phyloP scores from a whole-genome alignment of 2,113 vertebrate genomes.

The Myanophis thanlyinensis region DNA sequence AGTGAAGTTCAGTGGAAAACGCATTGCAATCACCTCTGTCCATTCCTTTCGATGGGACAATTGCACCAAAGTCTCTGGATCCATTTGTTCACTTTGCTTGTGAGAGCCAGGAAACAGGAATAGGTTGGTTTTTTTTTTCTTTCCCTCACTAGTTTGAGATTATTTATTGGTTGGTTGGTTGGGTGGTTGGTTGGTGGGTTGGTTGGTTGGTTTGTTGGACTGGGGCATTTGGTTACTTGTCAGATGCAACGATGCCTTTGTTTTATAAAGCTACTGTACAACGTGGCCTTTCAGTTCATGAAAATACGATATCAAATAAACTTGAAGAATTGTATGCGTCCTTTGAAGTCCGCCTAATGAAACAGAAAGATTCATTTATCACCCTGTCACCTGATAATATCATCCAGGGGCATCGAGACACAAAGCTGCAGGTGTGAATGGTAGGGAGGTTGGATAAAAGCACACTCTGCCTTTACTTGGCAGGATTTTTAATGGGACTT shows the following conservation, averaged over 20 bases:
- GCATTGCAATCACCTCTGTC: background rate
- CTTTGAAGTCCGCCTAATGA: slow-evolving; percentile 42
- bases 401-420: slow-evolving; percentile 15
- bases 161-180: slow-evolving; percentile 40
- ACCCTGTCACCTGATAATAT: slow-evolving; percentile 32
- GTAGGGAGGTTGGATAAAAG: slow-evolving; percentile 36
- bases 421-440: background rate
- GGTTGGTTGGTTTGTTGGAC: slow-evolving; percentile 57
- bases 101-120: slow-evolving; percentile 35
- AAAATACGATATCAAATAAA: slow-evolving; percentile 71
- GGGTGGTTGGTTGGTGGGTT: slow-evolving; percentile 52
- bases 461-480: slow-evolving; percentile 32
- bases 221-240: slow-evolving; percentile 66
- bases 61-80: background rate
- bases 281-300: slow-evolving; percentile 67
- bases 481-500: slow-evolving; percentile 41
- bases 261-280: slow-evolving; percentile 72
- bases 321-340: slow-evolving; percentile 44
- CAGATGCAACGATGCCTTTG: slow-evolving; percentile 61
- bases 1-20: background rate
- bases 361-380: slow-evolving; percentile 47
- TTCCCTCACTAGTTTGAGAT: slow-evolving; percentile 25
- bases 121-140: slow-evolving; percentile 29
- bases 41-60: background rate
- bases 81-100: slow-evolving; percentile 46